Base-by-base conservation (phyloP, 2,888 invertebrate genomes). In the Drosophila ezoana region DNA sequence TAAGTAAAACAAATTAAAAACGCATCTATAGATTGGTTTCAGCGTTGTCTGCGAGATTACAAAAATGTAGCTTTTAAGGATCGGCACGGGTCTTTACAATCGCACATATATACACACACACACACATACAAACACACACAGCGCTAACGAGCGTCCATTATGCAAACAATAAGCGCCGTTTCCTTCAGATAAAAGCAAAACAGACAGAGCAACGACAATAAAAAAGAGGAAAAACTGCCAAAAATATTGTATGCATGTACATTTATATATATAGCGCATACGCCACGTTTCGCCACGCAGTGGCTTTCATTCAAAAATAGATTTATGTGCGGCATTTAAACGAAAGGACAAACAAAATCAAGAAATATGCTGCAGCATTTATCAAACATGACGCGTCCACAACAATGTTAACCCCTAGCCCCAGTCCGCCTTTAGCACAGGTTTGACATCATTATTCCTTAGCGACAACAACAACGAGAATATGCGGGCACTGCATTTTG, bases 11-110 rank as follows among this genome's bases (percentile, higher is more conserved):
- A 92, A 92, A 92, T 92, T 91, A 92, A 92, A 91, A 92, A 89
- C 86, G 75, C 91, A 92, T 92, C 92, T 90, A 87, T 91, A 89
- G 91, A 89, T 90, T 89, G 89, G 87, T 91, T 90, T 89, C 90
- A 89, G 81, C 82, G 79, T 76, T 69, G 18, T 38, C 14, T 5
- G 14, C 9, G 28, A 35, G 51, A 56, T 61, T 63, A 63, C 63
- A 63, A 51, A 61, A 65, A 54, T 47, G 49, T 48, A 65, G 45
- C 66, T 71, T 71, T 69, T 53, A 72, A 40, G 54, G 44, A 63
- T 60, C 33, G 18, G 6, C 9, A 11, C 33, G 38, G 23, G 32
- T 37, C 53, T 45, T 47, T 51, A 32, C 56, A 63, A 51, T 48
- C 44, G 35, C 64, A 53, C 23, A 18, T 32, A 58, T 40, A 28